Evolutionary conservation across 2,797 vertebrate genomes (phyloP), one percentile per base, ranked within the genome.

Genomic region (Eospalax fontanierii): DNA sequence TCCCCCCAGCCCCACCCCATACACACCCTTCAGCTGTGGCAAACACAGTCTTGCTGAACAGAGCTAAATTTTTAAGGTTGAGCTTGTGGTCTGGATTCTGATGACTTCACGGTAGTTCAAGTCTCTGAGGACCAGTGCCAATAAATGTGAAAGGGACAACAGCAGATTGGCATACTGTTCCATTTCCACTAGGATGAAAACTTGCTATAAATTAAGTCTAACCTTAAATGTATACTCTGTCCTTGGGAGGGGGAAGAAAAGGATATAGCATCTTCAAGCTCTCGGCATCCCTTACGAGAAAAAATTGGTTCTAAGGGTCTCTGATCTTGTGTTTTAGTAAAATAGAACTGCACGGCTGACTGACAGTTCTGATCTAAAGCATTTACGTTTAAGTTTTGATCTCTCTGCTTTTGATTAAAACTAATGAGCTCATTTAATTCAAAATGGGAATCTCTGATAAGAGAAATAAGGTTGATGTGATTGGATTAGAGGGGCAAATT

Each of bases 361-460:
- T 99, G 99, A 99, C 99, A 99, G 99, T 99, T 99, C 99, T 99
- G 99, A 99, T 99, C 99, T 99, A 98, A 99, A 99, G 99, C 99
- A 98, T 99, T 99, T 99, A 99, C 99, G 98, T 99, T 99, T 99
- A 99, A 99, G 99, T 99, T 99, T 99, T 99, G 99, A 99, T 99
- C 99, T 99, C 98, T 98, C 99, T 99, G 99, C 99, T 99, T 99
- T 99, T 99, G 99, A 99, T 99, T 99, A 99, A 99, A 99, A 99
- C 99, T 99, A 99, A 99, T 99, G 99, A 99, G 99, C 99, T 99
- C 99, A 99, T 99, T 99, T 99, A 99, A 99, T 99, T 99, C 99
- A 99, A 99, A 99, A 99, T 99, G 99, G 99, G 99, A 99, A 99
- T 99, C 98, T 99, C 98, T 99, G 99, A 99, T 99, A 99, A 99